Evolutionary conservation across 2,797 vertebrate species (phyloP).

Genomic region (Danio albolineatus): DNA sequence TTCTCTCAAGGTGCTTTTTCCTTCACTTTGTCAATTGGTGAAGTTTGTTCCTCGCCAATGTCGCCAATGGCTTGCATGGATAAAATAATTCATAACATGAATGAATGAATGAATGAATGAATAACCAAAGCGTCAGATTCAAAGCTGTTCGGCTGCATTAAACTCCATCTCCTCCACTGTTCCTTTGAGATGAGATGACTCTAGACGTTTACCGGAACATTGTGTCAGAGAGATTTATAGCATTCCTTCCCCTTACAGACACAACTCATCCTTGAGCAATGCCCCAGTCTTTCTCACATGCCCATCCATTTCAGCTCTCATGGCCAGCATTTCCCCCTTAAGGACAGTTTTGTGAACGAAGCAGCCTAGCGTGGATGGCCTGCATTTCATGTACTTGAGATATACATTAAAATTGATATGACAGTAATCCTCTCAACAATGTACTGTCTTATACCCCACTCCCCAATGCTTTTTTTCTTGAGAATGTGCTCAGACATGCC

Average conservation of each 20-base stretch:
- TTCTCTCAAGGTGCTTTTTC: too few relatives aligned
- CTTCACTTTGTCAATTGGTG: too few relatives aligned
- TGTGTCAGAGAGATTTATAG: constrained; percentile 46
- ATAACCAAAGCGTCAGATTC: not conserved
- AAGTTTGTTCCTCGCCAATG: too few relatives aligned
- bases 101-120: constrained; percentile 3
- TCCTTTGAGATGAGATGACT: constrained; percentile 31
- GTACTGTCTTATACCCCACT: constrained; percentile 15
- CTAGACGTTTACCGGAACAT: constrained; percentile 22
- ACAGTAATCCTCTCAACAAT: constrained; percentile 62
- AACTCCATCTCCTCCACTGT: constrained; percentile 45
- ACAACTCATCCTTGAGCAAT: constrained; percentile 51
- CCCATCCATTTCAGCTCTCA: constrained; percentile 26
- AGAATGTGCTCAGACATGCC: constrained; percentile 60
- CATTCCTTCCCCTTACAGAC: constrained; percentile 36
- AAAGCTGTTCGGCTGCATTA: constrained; percentile 41
- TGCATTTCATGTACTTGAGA: constrained; percentile 53
- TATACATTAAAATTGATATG: constrained; percentile 59
- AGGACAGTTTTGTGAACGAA: constrained; percentile 36
- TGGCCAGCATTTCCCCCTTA: constrained; percentile 11
- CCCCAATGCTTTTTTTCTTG: not conserved
- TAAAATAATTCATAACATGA: too few relatives aligned
- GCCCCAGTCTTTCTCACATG: constrained; percentile 9
- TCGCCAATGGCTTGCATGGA: too few relatives aligned
- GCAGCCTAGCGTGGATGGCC: constrained; percentile 5